A percentile compares a stretch with the other conserved stretches of the same genome.
Conservation (phyloP, 2,797 vertebrate genomes). For the Carapus acus region DNA sequence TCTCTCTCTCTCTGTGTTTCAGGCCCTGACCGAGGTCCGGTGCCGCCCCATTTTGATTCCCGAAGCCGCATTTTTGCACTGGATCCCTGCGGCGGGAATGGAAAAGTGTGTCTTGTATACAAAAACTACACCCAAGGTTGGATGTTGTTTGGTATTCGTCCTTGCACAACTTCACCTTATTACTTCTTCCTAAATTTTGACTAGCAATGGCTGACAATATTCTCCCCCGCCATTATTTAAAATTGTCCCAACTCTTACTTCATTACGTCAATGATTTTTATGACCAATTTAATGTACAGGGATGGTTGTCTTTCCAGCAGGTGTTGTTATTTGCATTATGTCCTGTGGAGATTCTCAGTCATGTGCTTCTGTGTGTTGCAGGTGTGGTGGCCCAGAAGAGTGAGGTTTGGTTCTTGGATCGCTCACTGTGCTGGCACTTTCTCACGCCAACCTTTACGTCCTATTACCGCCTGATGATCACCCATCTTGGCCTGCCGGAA, state of each 20-base stretch:
- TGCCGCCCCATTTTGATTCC: conserved; percentile 85
- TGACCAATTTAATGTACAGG: too few relatives aligned
- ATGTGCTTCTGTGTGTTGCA: conserved; percentile 36
- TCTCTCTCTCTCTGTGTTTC: conserved; percentile 23
- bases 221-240: too few relatives aligned
- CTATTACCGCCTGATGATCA: conserved; percentile 93
- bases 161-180: too few relatives aligned
- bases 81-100: conserved; percentile 86
- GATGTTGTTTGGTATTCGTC: too few relatives aligned
- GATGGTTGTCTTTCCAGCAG: too few relatives aligned
- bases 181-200: too few relatives aligned
- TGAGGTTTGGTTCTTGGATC: conserved; percentile 95
- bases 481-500: conserved; percentile 91
- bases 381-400: conserved; percentile 76
- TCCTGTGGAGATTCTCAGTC: too few relatives aligned
- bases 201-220: too few relatives aligned
- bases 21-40: conserved; percentile 65
- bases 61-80: conserved; percentile 88
- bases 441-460: conserved; percentile 87
- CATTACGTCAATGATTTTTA: too few relatives aligned
- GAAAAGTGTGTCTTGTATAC: conserved; percentile 95
- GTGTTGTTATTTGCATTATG: too few relatives aligned
- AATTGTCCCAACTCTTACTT: too few relatives aligned
- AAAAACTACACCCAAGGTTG: conserved; percentile 85
- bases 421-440: conserved; percentile 92